These are phyloP conservation scores for Phycodurus eques DNA, from an alignment of 2,113 vertebrate genomes.

Conservation along the genomic window DNA sequence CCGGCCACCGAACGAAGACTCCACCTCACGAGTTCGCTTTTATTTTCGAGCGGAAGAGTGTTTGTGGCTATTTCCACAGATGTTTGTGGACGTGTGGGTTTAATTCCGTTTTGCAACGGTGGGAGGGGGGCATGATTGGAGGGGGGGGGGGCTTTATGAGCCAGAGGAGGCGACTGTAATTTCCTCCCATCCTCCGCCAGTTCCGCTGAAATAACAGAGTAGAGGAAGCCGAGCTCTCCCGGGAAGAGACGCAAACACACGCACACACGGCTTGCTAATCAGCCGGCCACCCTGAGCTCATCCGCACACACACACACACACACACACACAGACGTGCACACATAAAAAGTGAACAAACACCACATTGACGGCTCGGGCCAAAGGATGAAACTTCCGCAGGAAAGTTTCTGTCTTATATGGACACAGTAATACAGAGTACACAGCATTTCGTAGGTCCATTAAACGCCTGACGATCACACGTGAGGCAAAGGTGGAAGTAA, in stretches of 20 bases:
- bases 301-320: constrained; percentile 39
- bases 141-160: constrained; percentile 74
- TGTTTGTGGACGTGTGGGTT: constrained; percentile 27
- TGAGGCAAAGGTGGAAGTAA: neutral
- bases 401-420: neutral
- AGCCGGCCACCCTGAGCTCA: constrained; percentile 20
- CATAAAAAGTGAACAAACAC: constrained; percentile 26
- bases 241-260: constrained; percentile 64
- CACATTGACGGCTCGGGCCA: constrained; percentile 9
- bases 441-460: neutral
- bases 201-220: constrained; percentile 81
- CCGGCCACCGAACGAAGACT: constrained; percentile 2
- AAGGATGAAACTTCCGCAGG: constrained; percentile 1
- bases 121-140: constrained; percentile 16
- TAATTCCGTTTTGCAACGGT: constrained; percentile 53
- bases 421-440: neutral
- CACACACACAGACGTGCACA: constrained; percentile 37
- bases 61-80: neutral
- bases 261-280: constrained; percentile 29
- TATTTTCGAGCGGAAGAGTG: neutral
- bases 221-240: constrained; percentile 77
- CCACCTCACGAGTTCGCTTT: neutral
- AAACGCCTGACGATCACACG: constrained; percentile 22
- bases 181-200: constrained; percentile 79
- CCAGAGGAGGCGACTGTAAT: constrained; percentile 80